Conservation (phyloP, 2,113 vertebrate species). For the Zingel zingel region DNA sequence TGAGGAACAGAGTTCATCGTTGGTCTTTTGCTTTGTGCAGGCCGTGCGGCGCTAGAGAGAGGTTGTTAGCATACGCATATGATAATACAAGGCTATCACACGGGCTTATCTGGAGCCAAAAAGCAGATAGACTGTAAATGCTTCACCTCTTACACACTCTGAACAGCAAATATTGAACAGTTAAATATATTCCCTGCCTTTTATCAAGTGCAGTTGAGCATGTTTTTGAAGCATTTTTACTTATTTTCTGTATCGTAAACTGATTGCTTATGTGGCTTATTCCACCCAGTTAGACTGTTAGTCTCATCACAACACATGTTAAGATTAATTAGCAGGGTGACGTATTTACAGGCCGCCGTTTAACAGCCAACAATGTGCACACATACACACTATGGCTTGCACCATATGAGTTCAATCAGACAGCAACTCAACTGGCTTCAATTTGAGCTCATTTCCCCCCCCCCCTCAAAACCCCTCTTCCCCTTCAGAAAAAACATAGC, state of each 20-base stretch:
- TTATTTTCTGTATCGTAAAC: background rate
- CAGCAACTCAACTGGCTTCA: slow-evolving; percentile 12
- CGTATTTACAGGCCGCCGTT: slow-evolving; percentile 37
- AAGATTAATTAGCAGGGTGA: slow-evolving; percentile 30
- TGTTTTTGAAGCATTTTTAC: background rate
- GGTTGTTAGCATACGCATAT: slow-evolving; percentile 35
- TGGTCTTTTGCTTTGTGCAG: slow-evolving; percentile 26
- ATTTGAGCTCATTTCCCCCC: background rate
- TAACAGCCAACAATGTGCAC: background rate
- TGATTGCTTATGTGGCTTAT: background rate
- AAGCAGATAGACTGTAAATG: slow-evolving; percentile 18
- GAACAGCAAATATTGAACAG: slow-evolving; percentile 47
- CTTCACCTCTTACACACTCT: slow-evolving; percentile 3
- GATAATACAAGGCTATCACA: slow-evolving; percentile 28
- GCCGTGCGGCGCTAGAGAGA: background rate
- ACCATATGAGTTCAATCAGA: slow-evolving; percentile 22
- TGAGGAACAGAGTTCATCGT: slow-evolving; percentile 36
- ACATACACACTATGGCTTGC: background rate
- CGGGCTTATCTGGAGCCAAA: slow-evolving; percentile 43
- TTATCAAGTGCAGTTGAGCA: too few species aligned
- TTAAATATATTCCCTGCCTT: slow-evolving; percentile 3
- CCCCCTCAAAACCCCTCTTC: background rate
- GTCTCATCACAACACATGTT: slow-evolving; percentile 19
- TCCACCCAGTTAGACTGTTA: background rate
- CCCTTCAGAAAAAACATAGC: background rate